These are phyloP conservation scores for Serinus canaria DNA, from an alignment of 2,113 vertebrate genomes.

Conservation along the genomic window DNA sequence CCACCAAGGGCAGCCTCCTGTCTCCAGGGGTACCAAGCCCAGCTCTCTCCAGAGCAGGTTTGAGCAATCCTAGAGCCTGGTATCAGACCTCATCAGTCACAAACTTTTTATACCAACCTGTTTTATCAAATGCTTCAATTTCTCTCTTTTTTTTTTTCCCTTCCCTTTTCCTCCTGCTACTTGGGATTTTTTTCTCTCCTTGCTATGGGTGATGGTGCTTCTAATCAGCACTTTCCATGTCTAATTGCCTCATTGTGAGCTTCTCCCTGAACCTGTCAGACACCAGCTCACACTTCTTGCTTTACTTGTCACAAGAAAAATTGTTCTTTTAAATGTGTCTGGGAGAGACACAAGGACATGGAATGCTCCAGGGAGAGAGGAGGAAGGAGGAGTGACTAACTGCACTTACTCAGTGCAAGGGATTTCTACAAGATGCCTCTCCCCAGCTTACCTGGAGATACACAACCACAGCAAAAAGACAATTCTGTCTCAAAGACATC, in stretches of 20 bases:
- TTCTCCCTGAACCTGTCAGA: slow-evolving; percentile 63
- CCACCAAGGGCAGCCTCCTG: neutral
- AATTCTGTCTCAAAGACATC: neutral
- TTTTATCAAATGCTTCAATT: neutral
- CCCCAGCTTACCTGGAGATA: neutral
- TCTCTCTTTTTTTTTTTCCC: neutral
- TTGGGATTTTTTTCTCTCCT: neutral
- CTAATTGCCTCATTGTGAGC: slow-evolving; percentile 60
- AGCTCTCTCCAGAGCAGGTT: neutral
- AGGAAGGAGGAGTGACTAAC: slow-evolving; percentile 21
- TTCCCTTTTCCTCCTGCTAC: neutral
- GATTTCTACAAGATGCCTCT: neutral
- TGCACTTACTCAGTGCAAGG: neutral
- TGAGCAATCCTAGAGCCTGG: neutral
- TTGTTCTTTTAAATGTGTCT: slow-evolving; percentile 52
- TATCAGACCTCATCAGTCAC: neutral
- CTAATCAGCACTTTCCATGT: slow-evolving; percentile 59
- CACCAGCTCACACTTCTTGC: slow-evolving; percentile 48
- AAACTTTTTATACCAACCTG: neutral
- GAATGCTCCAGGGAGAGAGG: slow-evolving; percentile 31
- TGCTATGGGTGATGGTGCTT: slow-evolving; percentile 3
- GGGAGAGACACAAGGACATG: slow-evolving; percentile 40
- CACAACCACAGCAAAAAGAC: neutral
- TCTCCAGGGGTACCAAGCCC: neutral
- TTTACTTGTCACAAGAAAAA: slow-evolving; percentile 59